These are phyloP conservation scores for Cephus cinctus DNA, from an alignment of 1,140 invertebrate genomes.

Conservation along the genomic window DNA sequence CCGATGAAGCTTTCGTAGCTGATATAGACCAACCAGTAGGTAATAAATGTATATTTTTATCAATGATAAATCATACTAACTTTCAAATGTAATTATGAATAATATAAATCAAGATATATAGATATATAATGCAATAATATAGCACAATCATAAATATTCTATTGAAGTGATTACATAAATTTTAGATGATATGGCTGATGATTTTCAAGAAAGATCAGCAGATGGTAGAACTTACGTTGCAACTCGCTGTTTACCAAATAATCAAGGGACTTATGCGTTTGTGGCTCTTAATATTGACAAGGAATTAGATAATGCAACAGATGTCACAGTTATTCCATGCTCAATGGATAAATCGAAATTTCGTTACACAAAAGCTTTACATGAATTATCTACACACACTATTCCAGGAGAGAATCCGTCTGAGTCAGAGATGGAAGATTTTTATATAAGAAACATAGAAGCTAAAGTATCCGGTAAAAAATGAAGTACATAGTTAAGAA, in stretches of 20 bases:
- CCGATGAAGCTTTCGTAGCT: not conserved
- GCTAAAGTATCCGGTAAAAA: slow-evolving; percentile 17
- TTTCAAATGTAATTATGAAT: too few relatives aligned
- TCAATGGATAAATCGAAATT: slow-evolving; percentile 13
- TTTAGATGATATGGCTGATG: slow-evolving; percentile 25
- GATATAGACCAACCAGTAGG: too few relatives aligned
- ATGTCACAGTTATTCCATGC: slow-evolving; percentile 15
- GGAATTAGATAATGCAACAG: slow-evolving; percentile 34
- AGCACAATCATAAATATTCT: too few relatives aligned
- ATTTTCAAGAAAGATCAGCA: slow-evolving; percentile 19
- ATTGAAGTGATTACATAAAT: too few relatives aligned
- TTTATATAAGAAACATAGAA: slow-evolving; percentile 21
- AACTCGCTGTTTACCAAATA: slow-evolving; percentile 41
- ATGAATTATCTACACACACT: slow-evolving; percentile 9
- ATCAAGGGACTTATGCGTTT: slow-evolving; percentile 49
- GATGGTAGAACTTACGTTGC: slow-evolving; percentile 49
- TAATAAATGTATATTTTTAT: too few relatives aligned
- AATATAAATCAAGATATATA: too few relatives aligned
- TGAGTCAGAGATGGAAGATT: slow-evolving; percentile 22
- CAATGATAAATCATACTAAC: too few relatives aligned
- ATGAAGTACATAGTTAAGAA: not conserved
- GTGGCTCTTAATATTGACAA: slow-evolving; percentile 43
- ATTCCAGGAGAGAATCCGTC: slow-evolving; percentile 12
- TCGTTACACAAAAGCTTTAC: slow-evolving; percentile 13
- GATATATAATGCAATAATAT: too few relatives aligned